Conservation (phyloP, 2,113 vertebrate genomes). For the Picathartes gymnocephalus region DNA sequence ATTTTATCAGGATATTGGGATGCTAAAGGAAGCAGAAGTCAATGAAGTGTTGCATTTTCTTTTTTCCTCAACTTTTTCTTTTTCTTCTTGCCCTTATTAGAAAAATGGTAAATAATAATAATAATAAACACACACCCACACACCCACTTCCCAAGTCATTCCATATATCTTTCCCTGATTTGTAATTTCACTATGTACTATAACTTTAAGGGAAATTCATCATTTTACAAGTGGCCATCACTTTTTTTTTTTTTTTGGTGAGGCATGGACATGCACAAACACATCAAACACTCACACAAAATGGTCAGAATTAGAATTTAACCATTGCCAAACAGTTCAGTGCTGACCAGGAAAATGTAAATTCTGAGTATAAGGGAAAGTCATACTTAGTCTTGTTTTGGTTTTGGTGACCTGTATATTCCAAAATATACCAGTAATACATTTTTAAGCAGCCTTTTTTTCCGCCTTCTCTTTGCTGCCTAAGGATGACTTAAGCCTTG, state of each 20-base stretch:
- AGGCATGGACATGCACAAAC: neutral
- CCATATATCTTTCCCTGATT: neutral
- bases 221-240: neutral
- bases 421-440: neutral
- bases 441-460: neutral
- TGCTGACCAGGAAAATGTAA: neutral
- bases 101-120: neutral
- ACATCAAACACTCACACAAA: neutral
- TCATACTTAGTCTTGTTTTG: neutral
- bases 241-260: neutral
- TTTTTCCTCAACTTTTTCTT: neutral
- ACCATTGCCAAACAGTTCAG: neutral
- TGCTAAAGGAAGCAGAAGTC: neutral
- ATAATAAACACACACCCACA: accelerated
- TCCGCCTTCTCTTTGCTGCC: neutral
- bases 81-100: neutral
- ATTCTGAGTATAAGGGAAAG: neutral
- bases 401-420: neutral
- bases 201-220: neutral
- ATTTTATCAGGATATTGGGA: neutral
- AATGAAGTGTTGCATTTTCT: neutral
- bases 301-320: neutral
- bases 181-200: neutral
- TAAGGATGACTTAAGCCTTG: neutral
- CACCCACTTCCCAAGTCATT: neutral